Evolutionary conservation across 2,113 vertebrate species (phyloP).

Genomic region (Petroica traversi): DNA sequence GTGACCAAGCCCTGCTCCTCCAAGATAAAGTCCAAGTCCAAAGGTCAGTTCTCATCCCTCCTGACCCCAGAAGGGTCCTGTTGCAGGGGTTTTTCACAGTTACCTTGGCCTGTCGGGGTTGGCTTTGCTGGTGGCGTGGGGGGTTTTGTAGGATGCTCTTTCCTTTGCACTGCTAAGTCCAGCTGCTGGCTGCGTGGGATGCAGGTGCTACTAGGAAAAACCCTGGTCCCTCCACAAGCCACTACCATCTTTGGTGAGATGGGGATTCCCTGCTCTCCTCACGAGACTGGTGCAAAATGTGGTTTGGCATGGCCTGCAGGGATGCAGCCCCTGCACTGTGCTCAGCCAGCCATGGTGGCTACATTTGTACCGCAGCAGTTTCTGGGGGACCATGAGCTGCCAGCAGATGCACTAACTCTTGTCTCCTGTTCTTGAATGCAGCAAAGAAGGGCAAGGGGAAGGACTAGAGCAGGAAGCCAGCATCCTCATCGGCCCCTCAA

Average conservation of each 20-base stretch:
- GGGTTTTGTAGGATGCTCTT: background rate
- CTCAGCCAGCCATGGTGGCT: accelerated
- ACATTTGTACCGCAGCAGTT: accelerated
- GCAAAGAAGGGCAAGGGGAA: constrained; percentile 86
- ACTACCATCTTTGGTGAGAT: background rate
- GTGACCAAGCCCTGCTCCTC: constrained; percentile 91
- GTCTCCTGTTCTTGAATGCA: constrained; percentile 60
- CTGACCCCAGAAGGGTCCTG: background rate
- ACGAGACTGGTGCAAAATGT: background rate
- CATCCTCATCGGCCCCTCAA: background rate
- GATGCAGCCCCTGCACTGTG: accelerated
- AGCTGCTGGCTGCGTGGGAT: background rate
- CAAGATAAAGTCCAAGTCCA: constrained; percentile 85
- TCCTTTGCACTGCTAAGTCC: background rate
- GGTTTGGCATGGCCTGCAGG: background rate
- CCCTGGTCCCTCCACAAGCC: background rate
- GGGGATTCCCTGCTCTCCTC: background rate
- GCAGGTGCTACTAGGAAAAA: background rate
- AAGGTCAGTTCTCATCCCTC: constrained; percentile 75
- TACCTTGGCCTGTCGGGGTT: background rate
- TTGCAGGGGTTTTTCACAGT: background rate
- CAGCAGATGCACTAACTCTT: background rate
- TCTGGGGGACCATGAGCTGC: background rate
- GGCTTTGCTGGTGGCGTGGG: background rate
- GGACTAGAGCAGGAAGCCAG: constrained; percentile 60